Base-by-base conservation (phyloP, 2,113 vertebrate species). In the Prionailurus viverrinus region DNA sequence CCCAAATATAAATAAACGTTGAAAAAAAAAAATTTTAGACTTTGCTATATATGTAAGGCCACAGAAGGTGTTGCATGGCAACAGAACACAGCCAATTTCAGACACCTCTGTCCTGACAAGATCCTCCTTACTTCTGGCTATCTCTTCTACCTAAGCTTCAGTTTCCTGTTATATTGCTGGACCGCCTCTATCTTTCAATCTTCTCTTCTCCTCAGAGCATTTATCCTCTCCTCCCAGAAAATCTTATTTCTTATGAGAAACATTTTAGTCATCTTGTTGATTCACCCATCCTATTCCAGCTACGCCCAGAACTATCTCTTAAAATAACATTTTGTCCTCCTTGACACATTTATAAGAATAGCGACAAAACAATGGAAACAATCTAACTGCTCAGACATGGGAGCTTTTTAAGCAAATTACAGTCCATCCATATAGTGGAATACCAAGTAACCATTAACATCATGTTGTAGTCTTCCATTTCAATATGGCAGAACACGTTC, bases 271-370 rank as follows among this genome's bases (percentile, higher is more conserved):
- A 25, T 63, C 31, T 41, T 4, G 5, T 25, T 83, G 15, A 92
- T 36, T 96, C 14, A 92, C n/a, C 21, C 33, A 51, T 19, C 65
- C 21, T 53, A 45, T 69, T 87, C 18, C 33, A 76, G 14, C 29
- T 73, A 73, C 45, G 15, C 15, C 65, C 89, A 63, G 41, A 45
- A 48, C 33, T 89, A 41, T 19, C 41, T 84, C 76, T 84, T 65
- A 66, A 91, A 71, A 27, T 91, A 83, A 53, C 5, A 39, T 73
- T 79, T 92, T 82, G n/a, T 84, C 61, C 23, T 80, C 11, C 27
- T 89, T 89, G 78, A 53, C 15, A 79, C 25, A 92, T 92, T 84
- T 66, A 4, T 83, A 91, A 86, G 29, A 94, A 4, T 63, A 91
- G 87, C 12, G 73, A 83, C 51, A 29, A 88, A 90, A 82, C 10